Evolutionary conservation across 2,113 vertebrate genomes (phyloP).

Genomic region (Boulengeromyrus knoepffleri): DNA sequence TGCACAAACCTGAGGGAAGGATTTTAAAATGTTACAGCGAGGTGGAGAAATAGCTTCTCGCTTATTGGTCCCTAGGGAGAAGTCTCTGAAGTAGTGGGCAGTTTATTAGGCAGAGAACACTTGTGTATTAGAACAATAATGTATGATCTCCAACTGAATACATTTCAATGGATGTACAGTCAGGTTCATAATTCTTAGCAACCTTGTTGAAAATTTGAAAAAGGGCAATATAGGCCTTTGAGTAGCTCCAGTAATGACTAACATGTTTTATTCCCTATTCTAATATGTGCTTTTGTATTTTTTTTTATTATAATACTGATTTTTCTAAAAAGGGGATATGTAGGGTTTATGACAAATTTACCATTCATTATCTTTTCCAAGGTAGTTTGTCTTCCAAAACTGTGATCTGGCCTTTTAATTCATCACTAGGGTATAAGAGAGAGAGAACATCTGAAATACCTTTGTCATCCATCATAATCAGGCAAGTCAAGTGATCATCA

Average conservation of each 20-base stretch:
- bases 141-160: background rate
- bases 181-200: background rate
- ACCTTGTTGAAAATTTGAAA: background rate
- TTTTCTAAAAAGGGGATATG: background rate
- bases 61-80: background rate
- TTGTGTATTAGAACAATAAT: background rate
- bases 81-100: background rate
- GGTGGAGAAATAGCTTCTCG: background rate
- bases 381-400: background rate
- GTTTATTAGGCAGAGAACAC: background rate
- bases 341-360: background rate
- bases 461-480: background rate
- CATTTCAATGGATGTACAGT: background rate
- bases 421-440: background rate
- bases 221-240: background rate
- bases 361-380: background rate
- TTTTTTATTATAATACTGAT: background rate
- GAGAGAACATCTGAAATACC: background rate
- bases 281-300: background rate
- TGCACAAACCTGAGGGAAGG: background rate
- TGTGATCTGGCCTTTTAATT: background rate
- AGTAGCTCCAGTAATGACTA: background rate
- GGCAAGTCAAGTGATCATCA: background rate
- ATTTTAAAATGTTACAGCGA: background rate
- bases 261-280: background rate